A percentile compares a stretch with the other conserved stretches of the same genome.
These are phyloP conservation scores for Trilocha varians DNA, from an alignment of 2,888 invertebrate species.

Conservation along the genomic window DNA sequence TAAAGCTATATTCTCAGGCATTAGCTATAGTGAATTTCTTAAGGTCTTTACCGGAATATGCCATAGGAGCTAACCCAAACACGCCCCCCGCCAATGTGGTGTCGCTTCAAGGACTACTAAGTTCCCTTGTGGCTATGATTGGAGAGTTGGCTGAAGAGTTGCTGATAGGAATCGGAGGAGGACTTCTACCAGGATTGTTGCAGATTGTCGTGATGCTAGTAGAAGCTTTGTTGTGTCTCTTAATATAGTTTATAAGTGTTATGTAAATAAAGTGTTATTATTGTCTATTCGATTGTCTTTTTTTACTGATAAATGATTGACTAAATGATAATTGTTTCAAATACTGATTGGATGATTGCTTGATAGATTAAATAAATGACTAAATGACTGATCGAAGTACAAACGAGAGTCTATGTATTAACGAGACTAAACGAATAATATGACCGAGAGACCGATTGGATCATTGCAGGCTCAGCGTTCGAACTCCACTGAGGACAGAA, in stretches of 20 bases:
- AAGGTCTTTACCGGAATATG: constrained; percentile 50
- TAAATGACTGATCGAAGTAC: too few relatives aligned
- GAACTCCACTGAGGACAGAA: too few relatives aligned
- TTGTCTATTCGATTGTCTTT: too few relatives aligned
- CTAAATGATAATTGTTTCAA: too few relatives aligned
- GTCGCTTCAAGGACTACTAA: constrained; percentile 44
- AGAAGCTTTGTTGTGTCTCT: constrained; percentile 36
- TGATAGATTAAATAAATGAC: too few relatives aligned
- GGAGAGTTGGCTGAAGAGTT: constrained; percentile 50
- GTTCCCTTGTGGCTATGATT: constrained; percentile 35
- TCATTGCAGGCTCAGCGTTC: too few relatives aligned
- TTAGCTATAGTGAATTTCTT: constrained; percentile 61
- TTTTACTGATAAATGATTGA: too few relatives aligned
- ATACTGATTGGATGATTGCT: too few relatives aligned
- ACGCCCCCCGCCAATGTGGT: constrained; percentile 33
- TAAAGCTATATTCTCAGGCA: constrained; percentile 59
- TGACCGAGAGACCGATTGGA: too few relatives aligned
- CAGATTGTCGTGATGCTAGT: constrained; percentile 51
- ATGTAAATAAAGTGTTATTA: too few relatives aligned
- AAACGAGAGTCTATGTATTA: too few relatives aligned
- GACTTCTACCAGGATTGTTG: constrained; percentile 48
- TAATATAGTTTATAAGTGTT: constrained; percentile 30
- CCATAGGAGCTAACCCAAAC: constrained; percentile 49
- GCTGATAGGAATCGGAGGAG: constrained; percentile 48
- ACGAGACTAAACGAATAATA: too few relatives aligned